These are phyloP conservation scores for Gambusia affinis DNA, from an alignment of 2,113 vertebrate species.

Conservation along the genomic window DNA sequence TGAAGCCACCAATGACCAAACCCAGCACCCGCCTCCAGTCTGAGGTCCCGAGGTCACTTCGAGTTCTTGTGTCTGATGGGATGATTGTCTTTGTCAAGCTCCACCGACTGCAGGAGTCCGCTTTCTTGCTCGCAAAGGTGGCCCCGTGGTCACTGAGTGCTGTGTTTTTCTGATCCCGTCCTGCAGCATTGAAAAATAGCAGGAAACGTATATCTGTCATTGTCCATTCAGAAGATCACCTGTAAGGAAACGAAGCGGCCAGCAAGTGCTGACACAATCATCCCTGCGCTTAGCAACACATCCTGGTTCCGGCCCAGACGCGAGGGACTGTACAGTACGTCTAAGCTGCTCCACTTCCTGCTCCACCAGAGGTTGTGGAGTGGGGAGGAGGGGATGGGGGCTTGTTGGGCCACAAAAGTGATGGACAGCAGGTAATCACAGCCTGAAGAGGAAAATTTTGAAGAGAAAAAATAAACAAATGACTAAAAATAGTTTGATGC, in stretches of 20 bases:
- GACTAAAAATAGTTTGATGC: conserved; percentile 29
- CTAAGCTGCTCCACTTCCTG: conserved; percentile 73
- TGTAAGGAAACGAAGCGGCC: conserved; percentile 82
- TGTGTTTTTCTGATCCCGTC: conserved; percentile 73
- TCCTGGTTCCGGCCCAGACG: conserved; percentile 82
- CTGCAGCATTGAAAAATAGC: conserved; percentile 77
- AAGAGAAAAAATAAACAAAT: conserved; percentile 43
- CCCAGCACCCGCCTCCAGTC: conserved; percentile 32
- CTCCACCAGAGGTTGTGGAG: conserved; percentile 41
- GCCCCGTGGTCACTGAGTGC: conserved; percentile 53
- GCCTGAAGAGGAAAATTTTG: conserved; percentile 65
- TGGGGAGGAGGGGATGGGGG: conserved; percentile 6
- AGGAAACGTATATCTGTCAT: conserved; percentile 85
- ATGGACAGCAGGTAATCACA: conserved; percentile 64
- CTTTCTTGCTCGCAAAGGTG: conserved; percentile 49
- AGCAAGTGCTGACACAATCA: conserved; percentile 84
- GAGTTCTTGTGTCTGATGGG: conserved; percentile 44
- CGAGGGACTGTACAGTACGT: conserved; percentile 77
- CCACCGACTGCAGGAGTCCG: conserved; percentile 54
- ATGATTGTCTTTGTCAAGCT: conserved; percentile 61
- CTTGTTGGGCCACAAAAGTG: neutral
- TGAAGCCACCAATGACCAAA: conserved; percentile 33
- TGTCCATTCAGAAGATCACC: conserved; percentile 83
- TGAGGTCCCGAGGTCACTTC: conserved; percentile 50
- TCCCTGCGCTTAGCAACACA: conserved; percentile 81